Evolutionary conservation across 2,888 invertebrate genomes (phyloP).

Genomic region (Leptopilina drosophilae): DNA sequence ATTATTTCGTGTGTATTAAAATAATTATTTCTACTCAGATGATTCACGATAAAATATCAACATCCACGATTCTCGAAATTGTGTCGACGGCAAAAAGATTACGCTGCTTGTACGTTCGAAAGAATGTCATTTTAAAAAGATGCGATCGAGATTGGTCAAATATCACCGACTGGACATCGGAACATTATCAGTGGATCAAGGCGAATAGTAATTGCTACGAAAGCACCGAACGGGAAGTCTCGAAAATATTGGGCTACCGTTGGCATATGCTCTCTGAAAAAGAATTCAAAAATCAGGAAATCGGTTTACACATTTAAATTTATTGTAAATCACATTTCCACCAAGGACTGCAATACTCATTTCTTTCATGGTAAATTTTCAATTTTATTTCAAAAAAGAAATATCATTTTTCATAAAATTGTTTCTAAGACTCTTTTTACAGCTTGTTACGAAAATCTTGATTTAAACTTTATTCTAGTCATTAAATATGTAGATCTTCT

Average conservation of each 20-base stretch:
- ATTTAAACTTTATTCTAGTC: conserved; percentile 3
- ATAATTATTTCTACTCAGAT: conserved; percentile 76
- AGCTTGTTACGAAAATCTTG: not conserved
- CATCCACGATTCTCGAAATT: conserved; percentile 85
- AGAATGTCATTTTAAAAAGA: conserved; percentile 85
- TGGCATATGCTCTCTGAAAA: conserved; percentile 85
- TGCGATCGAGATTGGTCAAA: conserved; percentile 83
- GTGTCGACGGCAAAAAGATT: conserved; percentile 83
- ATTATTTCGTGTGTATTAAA: not conserved
- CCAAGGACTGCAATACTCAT: too few species aligned
- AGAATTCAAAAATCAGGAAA: conserved; percentile 79
- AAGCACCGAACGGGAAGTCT: conserved; percentile 83
- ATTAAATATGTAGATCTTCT: not conserved
- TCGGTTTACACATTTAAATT: conserved; percentile 72
- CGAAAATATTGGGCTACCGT: conserved; percentile 81
- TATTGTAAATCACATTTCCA: not conserved
- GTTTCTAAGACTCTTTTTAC: too few species aligned
- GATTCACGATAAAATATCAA: conserved; percentile 87
- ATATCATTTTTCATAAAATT: too few species aligned
- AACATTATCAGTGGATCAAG: conserved; percentile 84
- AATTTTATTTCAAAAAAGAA: too few species aligned
- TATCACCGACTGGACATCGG: conserved; percentile 82
- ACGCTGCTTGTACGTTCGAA: conserved; percentile 82
- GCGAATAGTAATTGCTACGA: conserved; percentile 82
- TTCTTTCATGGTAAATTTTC: too few species aligned